Base-by-base conservation (phyloP, 2,888 invertebrate species). In the Yponomeuta malinellus region DNA sequence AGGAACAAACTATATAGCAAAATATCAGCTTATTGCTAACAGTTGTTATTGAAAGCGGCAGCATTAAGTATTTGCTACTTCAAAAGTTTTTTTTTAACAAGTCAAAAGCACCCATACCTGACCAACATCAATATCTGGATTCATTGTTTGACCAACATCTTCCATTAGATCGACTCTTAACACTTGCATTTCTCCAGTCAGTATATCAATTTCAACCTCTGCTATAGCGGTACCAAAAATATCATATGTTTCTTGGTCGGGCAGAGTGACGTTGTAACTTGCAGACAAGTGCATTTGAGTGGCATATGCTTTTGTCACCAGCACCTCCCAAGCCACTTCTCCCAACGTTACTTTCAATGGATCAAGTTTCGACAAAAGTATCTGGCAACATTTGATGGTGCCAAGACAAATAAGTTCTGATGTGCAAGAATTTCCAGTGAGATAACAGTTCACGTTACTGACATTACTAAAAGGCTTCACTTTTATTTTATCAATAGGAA, bases 391-490 rank as follows among this genome's bases (percentile, higher is more conserved):
- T 76, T 81, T 85, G 71, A 87, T 83, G 1, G 93, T 83, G 29
- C 92, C 94, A 85, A 93, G 77, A 73, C 93, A 90, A 10, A 94
- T 85, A 23, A 92, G 86, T 79, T 96, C 96, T 72, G 95, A 94
- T 2, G 95, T 93, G 0, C 94, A 75, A 78, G 95, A 95, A 1
- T 94, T 96, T 1, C 96, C 96, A 1, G 96, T 93, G 1, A 92
- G 85, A 12, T 85, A 80, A 65, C 93, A 84, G 79, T 97, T 97
- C 0, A 96, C 94, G 0, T 94, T 85, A 37, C 90, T 89, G 23
- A 94, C 81, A 63, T 90, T 94, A 75, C 93, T 93, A 29, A 93
- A 93, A 1, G 94, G 93, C 81, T 95, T 95, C 0, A 97, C 92
- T 52, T 89, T 90, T 29, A 97, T 89, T 82, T 93, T 90, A 0